Percentiles rank a stretch among this genome's conserved stretches.
phyloP scores from a whole-genome alignment of 2,797 vertebrate species.

The Darevskia mixta region DNA sequence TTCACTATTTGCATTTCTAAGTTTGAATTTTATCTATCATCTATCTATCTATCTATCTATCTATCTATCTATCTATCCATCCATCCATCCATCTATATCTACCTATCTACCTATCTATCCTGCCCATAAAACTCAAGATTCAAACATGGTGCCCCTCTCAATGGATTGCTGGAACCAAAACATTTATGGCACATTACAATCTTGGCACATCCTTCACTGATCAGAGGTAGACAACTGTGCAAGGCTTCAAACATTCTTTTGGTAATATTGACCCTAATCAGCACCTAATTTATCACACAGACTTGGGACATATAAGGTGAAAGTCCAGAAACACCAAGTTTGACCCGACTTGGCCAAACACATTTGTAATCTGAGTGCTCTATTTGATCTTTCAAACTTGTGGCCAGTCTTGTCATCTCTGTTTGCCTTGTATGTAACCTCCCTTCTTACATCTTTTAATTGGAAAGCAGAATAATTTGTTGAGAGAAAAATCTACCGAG shows the following conservation, averaged over 20 bases:
- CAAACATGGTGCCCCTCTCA: not conserved
- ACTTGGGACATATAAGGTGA: slow-evolving; percentile 52
- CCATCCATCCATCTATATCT: too few species aligned
- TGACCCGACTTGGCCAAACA: slow-evolving; percentile 64
- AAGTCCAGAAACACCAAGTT: slow-evolving; percentile 57
- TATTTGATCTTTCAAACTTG: slow-evolving; percentile 60
- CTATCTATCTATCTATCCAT: too few species aligned
- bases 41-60: too few species aligned
- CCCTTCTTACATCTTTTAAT: slow-evolving; percentile 47
- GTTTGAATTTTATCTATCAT: not conserved
- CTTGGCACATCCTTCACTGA: not conserved
- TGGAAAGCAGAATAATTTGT: slow-evolving; percentile 36
- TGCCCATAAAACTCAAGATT: not conserved
- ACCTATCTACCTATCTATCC: too few species aligned
- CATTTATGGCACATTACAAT: slow-evolving; percentile 1
- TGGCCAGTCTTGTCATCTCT: slow-evolving; percentile 33
- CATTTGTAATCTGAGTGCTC: slow-evolving; percentile 50
- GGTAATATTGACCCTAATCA: slow-evolving; percentile 45
- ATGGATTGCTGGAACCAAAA: not conserved
- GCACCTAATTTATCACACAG: slow-evolving; percentile 60
- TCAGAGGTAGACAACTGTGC: slow-evolving; percentile 20
- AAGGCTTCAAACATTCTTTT: slow-evolving; percentile 41
- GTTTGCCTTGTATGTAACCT: slow-evolving; percentile 37
- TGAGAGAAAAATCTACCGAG: not conserved
- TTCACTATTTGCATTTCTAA: slow-evolving; percentile 4